Conservation (phyloP, 2,113 vertebrate genomes). For the Lamprotornis superbus region DNA sequence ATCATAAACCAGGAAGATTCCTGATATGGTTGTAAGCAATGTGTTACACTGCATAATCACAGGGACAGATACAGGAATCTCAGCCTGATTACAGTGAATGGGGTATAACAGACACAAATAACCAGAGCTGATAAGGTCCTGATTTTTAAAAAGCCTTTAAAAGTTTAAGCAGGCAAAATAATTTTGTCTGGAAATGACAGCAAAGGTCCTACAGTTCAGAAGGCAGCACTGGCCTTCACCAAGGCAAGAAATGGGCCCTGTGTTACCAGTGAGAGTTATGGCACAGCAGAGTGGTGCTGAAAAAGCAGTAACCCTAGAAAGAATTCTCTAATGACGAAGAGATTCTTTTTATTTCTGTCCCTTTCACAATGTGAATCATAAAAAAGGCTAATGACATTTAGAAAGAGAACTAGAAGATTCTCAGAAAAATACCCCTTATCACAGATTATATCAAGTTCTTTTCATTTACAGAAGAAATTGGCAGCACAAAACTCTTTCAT, state of each 20-base stretch:
- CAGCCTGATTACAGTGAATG: background rate
- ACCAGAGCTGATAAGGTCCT: background rate
- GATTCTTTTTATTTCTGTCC: background rate
- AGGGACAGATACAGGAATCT: background rate
- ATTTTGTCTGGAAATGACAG: background rate
- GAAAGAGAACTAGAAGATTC: background rate
- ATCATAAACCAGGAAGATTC: constrained; percentile 48
- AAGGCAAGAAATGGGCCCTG: background rate
- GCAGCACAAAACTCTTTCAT: background rate
- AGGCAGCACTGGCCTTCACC: background rate
- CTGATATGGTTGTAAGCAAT: constrained; percentile 38
- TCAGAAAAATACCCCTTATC: background rate
- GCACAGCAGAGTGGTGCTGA: background rate
- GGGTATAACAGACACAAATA: background rate
- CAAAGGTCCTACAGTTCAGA: background rate
- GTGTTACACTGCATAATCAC: background rate
- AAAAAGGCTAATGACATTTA: background rate
- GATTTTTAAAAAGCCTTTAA: background rate
- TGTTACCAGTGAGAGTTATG: background rate
- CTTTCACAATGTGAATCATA: background rate
- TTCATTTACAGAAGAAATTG: background rate
- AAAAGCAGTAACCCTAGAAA: background rate
- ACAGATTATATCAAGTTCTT: background rate
- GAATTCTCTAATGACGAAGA: background rate
- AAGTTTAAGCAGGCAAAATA: background rate